These are phyloP conservation scores for Oligia fasciuncula DNA, from an alignment of 2,888 invertebrate species.

Conservation along the genomic window DNA sequence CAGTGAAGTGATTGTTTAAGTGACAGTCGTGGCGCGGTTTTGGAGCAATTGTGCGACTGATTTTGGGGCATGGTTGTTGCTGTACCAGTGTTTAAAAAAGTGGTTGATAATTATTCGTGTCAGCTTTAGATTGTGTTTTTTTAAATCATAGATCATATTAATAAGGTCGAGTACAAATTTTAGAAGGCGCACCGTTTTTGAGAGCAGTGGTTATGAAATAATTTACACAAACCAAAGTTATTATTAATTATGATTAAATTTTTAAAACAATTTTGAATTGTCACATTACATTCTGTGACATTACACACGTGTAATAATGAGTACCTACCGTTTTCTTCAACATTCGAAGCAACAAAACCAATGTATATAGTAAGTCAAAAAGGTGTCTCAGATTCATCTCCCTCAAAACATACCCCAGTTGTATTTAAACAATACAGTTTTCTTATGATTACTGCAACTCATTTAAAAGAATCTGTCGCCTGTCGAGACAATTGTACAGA, in stretches of 20 bases:
- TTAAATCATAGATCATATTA: too few species aligned
- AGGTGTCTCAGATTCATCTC: neutral
- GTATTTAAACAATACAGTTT: conserved; percentile 32
- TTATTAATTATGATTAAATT: neutral
- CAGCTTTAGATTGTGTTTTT: too few species aligned
- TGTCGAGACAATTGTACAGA: conserved; percentile 72
- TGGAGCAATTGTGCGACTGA: conserved; percentile 6
- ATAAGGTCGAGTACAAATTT: too few species aligned
- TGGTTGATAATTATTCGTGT: neutral
- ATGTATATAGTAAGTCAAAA: neutral
- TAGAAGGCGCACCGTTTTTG: too few species aligned
- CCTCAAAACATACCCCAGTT: conserved; percentile 21
- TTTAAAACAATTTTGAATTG: neutral
- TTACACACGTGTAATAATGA: neutral
- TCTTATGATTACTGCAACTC: conserved; percentile 66
- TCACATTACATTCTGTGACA: neutral
- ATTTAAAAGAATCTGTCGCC: conserved; percentile 69
- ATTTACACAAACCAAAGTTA: too few species aligned
- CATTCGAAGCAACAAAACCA: neutral
- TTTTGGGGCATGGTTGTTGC: neutral
- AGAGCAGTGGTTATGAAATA: too few species aligned
- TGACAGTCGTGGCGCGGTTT: conserved; percentile 12
- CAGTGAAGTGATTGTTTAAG: conserved; percentile 40
- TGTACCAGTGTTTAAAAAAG: neutral
- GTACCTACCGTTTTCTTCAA: neutral